Percentiles rank a stretch among this genome's conserved stretches.
These are phyloP conservation scores for Rapana venosa DNA, from an alignment of 2,888 invertebrate species.

Conservation along the genomic window DNA sequence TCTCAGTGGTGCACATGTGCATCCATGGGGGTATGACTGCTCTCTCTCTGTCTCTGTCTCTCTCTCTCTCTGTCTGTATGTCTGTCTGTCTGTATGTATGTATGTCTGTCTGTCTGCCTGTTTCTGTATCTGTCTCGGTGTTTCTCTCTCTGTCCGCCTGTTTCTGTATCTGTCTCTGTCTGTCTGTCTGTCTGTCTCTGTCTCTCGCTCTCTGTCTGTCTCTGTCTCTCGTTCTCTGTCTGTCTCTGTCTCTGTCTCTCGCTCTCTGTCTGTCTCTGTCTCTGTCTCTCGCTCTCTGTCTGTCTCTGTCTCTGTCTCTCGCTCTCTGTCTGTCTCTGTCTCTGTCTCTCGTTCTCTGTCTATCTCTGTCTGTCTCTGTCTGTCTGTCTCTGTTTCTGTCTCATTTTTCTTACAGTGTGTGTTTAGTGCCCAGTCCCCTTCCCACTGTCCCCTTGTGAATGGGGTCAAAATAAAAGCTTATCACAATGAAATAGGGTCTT, in stretches of 20 bases:
- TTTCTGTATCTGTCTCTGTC: background rate
- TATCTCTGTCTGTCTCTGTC: background rate
- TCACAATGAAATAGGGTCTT: too few relatives aligned
- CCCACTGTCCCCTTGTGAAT: too few relatives aligned
- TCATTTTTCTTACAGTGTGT: too few relatives aligned
- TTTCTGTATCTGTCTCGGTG: background rate
- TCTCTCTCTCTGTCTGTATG: too few relatives aligned
- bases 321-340: background rate
- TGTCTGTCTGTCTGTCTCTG: too few relatives aligned
- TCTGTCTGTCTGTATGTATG: too few relatives aligned
- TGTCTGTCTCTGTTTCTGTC: background rate
- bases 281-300: constrained; percentile 6
- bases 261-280: background rate
- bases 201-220: background rate
- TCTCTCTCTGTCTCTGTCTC: too few relatives aligned
- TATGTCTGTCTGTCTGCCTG: background rate
- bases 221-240: background rate
- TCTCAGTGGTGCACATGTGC: too few relatives aligned
- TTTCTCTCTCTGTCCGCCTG: background rate
- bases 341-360: background rate
- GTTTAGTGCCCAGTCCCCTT: too few relatives aligned
- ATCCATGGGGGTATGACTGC: too few relatives aligned
- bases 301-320: background rate
- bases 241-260: background rate
- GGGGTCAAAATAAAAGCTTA: too few relatives aligned